Evolutionary conservation across 2,888 invertebrate genomes (phyloP).

Genomic region (Pterostichus madidus): DNA sequence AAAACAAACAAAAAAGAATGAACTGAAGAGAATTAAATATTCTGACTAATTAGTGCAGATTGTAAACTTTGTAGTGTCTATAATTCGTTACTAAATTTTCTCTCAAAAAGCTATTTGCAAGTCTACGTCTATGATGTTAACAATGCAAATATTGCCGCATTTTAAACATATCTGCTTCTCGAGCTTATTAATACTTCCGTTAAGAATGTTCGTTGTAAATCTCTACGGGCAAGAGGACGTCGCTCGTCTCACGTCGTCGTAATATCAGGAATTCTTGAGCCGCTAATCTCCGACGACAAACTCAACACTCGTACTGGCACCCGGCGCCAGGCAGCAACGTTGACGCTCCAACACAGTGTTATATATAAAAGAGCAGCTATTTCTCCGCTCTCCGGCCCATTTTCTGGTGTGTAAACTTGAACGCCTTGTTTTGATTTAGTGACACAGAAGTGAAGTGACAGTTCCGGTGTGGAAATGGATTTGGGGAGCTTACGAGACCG

Average conservation of each 20-base stretch:
- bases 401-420: slow-evolving; percentile 65
- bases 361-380: slow-evolving; percentile 58
- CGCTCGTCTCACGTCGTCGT: background rate
- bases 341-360: background rate
- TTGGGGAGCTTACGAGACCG: slow-evolving; percentile 23
- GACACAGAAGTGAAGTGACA: slow-evolving; percentile 65
- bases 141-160: too few species aligned
- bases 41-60: too few species aligned
- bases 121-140: too few species aligned
- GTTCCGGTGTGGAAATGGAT: slow-evolving; percentile 63
- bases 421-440: slow-evolving; percentile 65
- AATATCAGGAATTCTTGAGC: slow-evolving; percentile 22
- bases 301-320: too few species aligned
- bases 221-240: too few species aligned
- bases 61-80: too few species aligned
- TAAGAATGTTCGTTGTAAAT: too few species aligned
- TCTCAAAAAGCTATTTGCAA: background rate
- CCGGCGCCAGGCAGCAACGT: too few species aligned
- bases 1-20: background rate
- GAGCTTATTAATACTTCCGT: too few species aligned
- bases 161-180: too few species aligned
- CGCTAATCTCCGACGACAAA: slow-evolving; percentile 7
- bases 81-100: too few species aligned
- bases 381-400: slow-evolving; percentile 39
- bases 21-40: too few species aligned